Evolutionary conservation across 2,113 vertebrate genomes (phyloP).

Genomic region (Daubentonia madagascariensis): DNA sequence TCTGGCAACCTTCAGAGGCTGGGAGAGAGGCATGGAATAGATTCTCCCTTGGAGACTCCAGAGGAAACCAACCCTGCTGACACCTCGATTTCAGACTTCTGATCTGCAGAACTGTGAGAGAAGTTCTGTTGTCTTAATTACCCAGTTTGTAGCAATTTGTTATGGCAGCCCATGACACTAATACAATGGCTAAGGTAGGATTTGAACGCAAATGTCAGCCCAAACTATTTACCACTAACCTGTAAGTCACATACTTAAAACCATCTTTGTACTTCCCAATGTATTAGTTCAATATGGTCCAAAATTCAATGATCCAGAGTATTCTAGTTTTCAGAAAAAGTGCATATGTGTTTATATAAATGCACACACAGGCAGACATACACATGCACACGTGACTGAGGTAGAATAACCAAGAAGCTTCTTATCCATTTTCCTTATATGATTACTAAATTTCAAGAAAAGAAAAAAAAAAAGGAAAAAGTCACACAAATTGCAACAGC

Average conservation of each 20-base stretch:
- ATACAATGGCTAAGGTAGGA: not conserved
- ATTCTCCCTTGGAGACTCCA: not conserved
- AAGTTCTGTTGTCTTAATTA: too few relatives aligned
- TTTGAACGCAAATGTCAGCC: too few relatives aligned
- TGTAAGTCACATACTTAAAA: accelerated
- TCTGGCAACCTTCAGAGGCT: not conserved
- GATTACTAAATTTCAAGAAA: not conserved
- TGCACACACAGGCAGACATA: not conserved
- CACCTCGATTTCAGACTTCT: too few relatives aligned
- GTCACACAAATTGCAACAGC: not conserved
- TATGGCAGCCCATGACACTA: not conserved
- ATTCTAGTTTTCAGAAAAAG: not conserved
- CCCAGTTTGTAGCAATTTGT: accelerated
- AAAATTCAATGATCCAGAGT: not conserved
- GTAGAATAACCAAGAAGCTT: not conserved
- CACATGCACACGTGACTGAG: not conserved
- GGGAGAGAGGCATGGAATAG: too few relatives aligned
- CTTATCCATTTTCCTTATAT: not conserved
- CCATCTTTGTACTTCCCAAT: not conserved
- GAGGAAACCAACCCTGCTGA: not conserved
- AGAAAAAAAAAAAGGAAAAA: not conserved
- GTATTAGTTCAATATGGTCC: not conserved
- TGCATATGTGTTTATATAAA: not conserved
- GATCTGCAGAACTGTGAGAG: accelerated
- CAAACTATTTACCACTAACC: not conserved